Evolutionary conservation across 2,113 vertebrate genomes (phyloP).

Genomic region (Callithrix jacchus): DNA sequence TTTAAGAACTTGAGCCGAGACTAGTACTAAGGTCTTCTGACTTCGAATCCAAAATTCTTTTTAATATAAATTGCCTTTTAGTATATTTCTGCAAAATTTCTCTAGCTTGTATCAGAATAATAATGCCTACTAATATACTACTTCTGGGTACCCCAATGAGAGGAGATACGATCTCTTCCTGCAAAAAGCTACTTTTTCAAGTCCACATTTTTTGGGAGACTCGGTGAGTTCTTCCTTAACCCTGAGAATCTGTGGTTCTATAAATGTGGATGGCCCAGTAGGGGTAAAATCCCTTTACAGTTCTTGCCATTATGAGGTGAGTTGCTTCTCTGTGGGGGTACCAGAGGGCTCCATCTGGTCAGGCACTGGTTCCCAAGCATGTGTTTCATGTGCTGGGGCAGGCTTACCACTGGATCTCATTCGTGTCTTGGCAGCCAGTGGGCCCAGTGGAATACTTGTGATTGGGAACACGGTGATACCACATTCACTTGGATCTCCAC

Average conservation of each 20-base stretch:
- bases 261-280: not conserved
- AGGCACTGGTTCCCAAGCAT: not conserved
- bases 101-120: not conserved
- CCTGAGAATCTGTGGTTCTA: not conserved
- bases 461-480: constrained; percentile 57
- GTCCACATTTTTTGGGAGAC: not conserved
- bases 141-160: not conserved
- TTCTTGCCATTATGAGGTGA: not conserved
- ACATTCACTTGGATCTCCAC: constrained; percentile 46
- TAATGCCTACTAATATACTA: not conserved
- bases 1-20: not conserved
- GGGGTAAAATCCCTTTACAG: not conserved
- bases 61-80: not conserved
- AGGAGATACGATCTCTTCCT: not conserved
- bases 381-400: not conserved
- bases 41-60: constrained; percentile 28
- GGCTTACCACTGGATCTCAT: not conserved
- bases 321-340: not conserved
- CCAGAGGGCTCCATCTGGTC: not conserved
- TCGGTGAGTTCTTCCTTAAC: not conserved
- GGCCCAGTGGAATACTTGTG: constrained; percentile 55
- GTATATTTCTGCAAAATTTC: not conserved
- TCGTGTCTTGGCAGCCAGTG: constrained; percentile 46
- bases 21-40: not conserved
- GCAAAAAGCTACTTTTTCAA: not conserved